A percentile compares a stretch with the other conserved stretches of the same genome.
Conservation (phyloP, 2,797 vertebrate species). For the Naso thynnoides region DNA sequence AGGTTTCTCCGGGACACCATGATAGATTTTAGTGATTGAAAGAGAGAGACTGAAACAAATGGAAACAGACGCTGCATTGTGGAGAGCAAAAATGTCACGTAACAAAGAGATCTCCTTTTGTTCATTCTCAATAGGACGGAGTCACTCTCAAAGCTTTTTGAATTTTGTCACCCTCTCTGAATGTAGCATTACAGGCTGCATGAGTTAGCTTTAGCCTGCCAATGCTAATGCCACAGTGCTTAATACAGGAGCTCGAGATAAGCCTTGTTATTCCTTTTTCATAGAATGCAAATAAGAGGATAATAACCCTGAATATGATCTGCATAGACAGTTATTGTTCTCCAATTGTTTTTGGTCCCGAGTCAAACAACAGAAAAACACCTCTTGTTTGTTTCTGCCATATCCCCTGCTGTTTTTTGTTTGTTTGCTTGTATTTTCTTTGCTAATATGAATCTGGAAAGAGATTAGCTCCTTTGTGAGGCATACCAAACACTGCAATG, state of each 20-base stretch:
- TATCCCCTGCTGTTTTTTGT: slow-evolving; percentile 48
- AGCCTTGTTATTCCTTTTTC: slow-evolving; percentile 79
- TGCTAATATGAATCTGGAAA: slow-evolving; percentile 45
- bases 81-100: slow-evolving; percentile 1
- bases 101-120: slow-evolving; percentile 16
- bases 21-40: slow-evolving; percentile 55
- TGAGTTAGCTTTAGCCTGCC: slow-evolving; percentile 38
- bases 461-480: slow-evolving; percentile 44
- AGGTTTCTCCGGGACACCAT: slow-evolving; percentile 68
- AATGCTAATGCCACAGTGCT: slow-evolving; percentile 53
- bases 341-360: slow-evolving; percentile 66
- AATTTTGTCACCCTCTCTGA: slow-evolving; percentile 14
- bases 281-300: slow-evolving; percentile 78
- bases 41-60: slow-evolving; percentile 38
- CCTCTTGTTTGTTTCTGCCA: slow-evolving; percentile 68
- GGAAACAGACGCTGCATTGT: slow-evolving; percentile 12
- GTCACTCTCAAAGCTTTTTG: slow-evolving; percentile 11
- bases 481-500: slow-evolving; percentile 16
- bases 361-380: slow-evolving; percentile 76
- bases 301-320: slow-evolving; percentile 75
- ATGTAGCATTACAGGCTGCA: neutral
- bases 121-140: slow-evolving; percentile 5
- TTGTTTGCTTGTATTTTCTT: slow-evolving; percentile 43
- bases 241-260: slow-evolving; percentile 72
- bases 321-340: slow-evolving; percentile 63